Evolutionary conservation across 2,113 vertebrate genomes (phyloP), one percentile per base, ranked within the genome.

Genomic region (Calidris pygmaea): DNA sequence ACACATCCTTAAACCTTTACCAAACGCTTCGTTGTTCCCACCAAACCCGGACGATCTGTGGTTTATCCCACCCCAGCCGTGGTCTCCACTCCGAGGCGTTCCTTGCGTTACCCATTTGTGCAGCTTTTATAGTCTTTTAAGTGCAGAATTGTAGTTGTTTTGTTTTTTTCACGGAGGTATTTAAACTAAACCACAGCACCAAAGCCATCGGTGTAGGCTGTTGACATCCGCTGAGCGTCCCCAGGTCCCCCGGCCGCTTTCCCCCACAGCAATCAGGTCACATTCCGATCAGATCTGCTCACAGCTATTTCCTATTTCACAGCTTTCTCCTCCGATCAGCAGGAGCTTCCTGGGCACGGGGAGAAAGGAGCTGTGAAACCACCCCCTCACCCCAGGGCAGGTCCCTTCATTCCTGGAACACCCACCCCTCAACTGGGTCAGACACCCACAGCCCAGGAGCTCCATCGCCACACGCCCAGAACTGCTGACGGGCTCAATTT

Each of bases 1-100:
- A 72, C 14, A 15, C n/a, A 22, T 1, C 35, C 37, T 20, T 14
- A 0, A 0, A 48, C 0, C 0, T 7, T 41, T 29, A 20, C 0
- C 0, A 17, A n/a, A 26, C 0, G 4, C 17, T 83, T 30, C n/a
- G 41, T 85, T 50, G 23, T 45, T 48, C 32, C 18, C 62, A 79
- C 20, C 67, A 19, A 7, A 10, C 32, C 3, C 3, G 5, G 20
- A 52, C 39, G 20, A 29, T n/a, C 34, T 3, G 20, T 3, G 32
- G 41, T 12, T 62, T 27, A 53, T 35, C 77, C 67, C 29, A 43
- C n/a, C 52, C 10, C 4, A 58, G 37, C 37, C 10, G 37, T 39
- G 37, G 8, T 34, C 14, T 30, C 39, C 0, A 3, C 58, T 23
- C 56, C 1, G 32, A 14, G 30, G 39, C 0, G 0, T 0, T 72